Conservation (phyloP, 64 coral and sea anemone species). For the Porites australiensis region DNA sequence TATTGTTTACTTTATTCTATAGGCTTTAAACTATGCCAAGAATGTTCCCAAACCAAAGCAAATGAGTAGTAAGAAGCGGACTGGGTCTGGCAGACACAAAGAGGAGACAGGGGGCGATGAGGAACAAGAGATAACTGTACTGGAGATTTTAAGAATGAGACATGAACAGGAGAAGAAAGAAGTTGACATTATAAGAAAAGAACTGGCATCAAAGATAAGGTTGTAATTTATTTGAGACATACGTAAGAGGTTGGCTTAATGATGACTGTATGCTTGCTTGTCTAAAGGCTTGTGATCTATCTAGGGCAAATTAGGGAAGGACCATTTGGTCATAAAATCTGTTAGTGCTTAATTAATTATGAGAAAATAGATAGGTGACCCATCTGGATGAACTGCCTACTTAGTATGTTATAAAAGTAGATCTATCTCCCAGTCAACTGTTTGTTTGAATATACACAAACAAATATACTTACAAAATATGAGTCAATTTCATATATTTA, state of each 20-base stretch:
- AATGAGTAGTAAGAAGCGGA: constrained; percentile 2
- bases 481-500: too few species aligned
- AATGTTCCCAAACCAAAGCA: constrained; percentile 86
- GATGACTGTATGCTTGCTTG: too few species aligned
- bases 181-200: constrained; percentile 82
- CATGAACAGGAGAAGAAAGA: constrained; percentile 90
- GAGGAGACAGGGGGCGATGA: not conserved
- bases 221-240: not conserved
- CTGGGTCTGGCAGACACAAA: not conserved
- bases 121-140: constrained; percentile 60
- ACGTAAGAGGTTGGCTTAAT: not conserved
- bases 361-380: too few species aligned
- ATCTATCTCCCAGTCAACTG: too few species aligned
- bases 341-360: too few species aligned
- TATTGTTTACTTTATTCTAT: not conserved
- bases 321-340: too few species aligned
- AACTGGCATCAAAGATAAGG: constrained; percentile 68
- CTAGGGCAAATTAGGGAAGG: too few species aligned
- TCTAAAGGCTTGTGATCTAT: too few species aligned
- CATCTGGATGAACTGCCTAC: too few species aligned
- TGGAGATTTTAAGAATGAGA: constrained; percentile 85
- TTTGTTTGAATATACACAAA: too few species aligned
- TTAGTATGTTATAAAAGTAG: too few species aligned
- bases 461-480: too few species aligned
- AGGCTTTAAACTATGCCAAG: constrained; percentile 96